Evolutionary conservation across 2,888 invertebrate genomes (phyloP).

Genomic region (Heliconius sara): DNA sequence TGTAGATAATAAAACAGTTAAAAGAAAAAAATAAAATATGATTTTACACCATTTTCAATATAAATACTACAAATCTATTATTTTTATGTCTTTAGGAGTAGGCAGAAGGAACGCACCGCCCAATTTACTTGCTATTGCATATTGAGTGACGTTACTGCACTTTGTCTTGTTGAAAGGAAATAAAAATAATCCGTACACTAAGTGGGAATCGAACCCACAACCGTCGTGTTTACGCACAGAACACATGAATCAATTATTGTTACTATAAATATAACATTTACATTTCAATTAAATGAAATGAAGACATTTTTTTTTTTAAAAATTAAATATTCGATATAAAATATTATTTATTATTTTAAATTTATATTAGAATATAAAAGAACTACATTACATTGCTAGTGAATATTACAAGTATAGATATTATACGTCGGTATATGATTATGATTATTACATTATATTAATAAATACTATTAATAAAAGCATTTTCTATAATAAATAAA

Average conservation of each 20-base stretch:
- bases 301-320: not conserved
- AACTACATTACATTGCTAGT: not conserved
- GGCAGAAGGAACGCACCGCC: not conserved
- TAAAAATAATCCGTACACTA: not conserved
- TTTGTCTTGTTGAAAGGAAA: not conserved
- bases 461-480: conserved; percentile 1
- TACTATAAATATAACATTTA: not conserved
- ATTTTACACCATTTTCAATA: no score
- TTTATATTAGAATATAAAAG: not conserved
- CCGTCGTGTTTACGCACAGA: not conserved
- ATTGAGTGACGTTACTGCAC: not conserved
- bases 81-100: no score
- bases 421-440: no score
- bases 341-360: not conserved
- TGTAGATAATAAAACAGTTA: not conserved
- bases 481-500: not conserved
- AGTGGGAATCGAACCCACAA: not conserved
- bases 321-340: not conserved
- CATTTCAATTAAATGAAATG: not conserved
- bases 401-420: not conserved
- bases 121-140: not conserved
- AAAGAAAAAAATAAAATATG: not conserved
- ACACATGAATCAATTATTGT: not conserved
- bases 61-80: no score
- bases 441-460: not conserved